Percentiles rank a stretch among this genome's conserved stretches.
Evolutionary conservation across 2,797 vertebrate species (phyloP).

Genomic region (Anolis apletophallus): DNA sequence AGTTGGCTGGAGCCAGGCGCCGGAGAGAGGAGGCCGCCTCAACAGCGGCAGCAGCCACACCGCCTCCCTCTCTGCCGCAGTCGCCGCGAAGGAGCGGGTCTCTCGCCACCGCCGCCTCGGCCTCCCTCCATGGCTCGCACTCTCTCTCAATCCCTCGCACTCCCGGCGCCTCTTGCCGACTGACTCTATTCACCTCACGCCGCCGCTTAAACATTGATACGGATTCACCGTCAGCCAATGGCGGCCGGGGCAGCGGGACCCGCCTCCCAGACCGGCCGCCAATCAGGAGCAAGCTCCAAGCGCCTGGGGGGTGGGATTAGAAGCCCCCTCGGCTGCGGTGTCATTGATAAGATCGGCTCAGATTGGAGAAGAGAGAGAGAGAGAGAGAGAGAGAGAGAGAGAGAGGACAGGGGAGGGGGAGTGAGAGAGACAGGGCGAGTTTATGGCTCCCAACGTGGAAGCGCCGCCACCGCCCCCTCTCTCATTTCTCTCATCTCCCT

Average conservation of each 20-base stretch:
- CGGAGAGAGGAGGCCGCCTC: too few relatives aligned
- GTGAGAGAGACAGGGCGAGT: neutral
- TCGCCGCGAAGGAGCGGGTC: conserved; percentile 13
- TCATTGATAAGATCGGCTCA: conserved; percentile 76
- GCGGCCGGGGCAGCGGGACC: conserved; percentile 63
- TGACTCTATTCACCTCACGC: conserved; percentile 94
- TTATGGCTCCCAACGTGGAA: neutral
- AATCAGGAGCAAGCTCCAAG: conserved; percentile 66
- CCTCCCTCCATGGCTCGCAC: neutral
- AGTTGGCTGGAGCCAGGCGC: conserved; percentile 71
- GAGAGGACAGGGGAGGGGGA: neutral
- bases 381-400: too few relatives aligned
- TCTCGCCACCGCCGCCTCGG: neutral
- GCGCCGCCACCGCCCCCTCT: too few relatives aligned
- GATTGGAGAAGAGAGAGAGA: conserved; percentile 28
- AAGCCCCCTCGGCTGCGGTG: conserved; percentile 60
- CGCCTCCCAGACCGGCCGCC: conserved; percentile 64
- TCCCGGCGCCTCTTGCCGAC: conserved; percentile 78
- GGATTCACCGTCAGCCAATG: conserved; percentile 91
- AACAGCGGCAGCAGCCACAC: neutral
- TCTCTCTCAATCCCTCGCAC: conserved; percentile 21
- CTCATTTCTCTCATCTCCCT: neutral
- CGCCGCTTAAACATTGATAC: conserved; percentile 97
- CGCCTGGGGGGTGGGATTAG: conserved; percentile 76
- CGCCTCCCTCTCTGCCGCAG: conserved; percentile 67